These are phyloP conservation scores for Proctacanthus coquilletti DNA, from an alignment of 1,140 invertebrate species.

Conservation along the genomic window DNA sequence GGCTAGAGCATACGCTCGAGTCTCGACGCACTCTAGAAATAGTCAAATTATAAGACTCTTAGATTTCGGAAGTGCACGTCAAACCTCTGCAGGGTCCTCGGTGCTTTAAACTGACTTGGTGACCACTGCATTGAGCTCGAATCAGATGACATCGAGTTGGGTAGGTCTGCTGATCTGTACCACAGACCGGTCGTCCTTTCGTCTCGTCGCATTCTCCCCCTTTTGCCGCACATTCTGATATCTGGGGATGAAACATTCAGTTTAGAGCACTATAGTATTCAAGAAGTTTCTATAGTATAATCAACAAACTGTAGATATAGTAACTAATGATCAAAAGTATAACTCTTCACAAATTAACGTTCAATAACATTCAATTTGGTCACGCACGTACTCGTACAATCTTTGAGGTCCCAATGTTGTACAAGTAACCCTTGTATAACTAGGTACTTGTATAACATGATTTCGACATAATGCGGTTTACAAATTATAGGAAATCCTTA, in stretches of 20 bases:
- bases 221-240: conserved; percentile 27
- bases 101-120: conserved; percentile 49
- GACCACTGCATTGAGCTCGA: conserved; percentile 53
- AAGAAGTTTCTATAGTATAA: no score
- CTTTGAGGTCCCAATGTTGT: no score
- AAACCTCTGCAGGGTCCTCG: conserved; percentile 53
- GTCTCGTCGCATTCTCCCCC: conserved; percentile 26
- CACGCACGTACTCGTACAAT: no score
- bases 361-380: no score
- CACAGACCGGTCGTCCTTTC: conserved; percentile 48
- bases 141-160: conserved; percentile 58
- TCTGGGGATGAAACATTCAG: conserved; percentile 10
- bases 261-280: no score
- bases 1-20: conserved; percentile 19
- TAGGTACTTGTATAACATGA: no score
- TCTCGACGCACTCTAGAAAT: conserved; percentile 21
- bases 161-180: conserved; percentile 66
- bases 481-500: no score
- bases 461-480: no score
- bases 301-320: no score
- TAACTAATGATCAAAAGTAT: no score
- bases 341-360: no score
- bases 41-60: neutral
- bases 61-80: conserved; percentile 1
- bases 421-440: no score